A percentile compares a stretch with the other conserved stretches of the same genome.
Conservation (phyloP, 2,113 vertebrate genomes). For the Ptilorrhoa leucosticta region DNA sequence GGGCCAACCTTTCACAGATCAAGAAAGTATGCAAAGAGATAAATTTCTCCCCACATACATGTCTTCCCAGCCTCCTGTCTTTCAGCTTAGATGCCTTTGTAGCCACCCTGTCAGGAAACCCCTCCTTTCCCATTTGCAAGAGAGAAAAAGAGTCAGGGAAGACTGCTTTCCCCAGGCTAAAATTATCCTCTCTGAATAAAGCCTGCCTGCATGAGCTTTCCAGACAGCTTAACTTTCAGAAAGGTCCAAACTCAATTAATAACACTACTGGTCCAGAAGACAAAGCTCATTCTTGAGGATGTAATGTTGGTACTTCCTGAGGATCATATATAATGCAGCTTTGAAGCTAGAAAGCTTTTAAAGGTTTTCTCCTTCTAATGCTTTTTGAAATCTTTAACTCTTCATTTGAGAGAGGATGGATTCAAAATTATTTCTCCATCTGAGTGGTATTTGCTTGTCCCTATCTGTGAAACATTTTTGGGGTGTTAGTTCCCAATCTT, state of each 20-base stretch:
- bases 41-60: not conserved
- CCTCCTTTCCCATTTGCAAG: conserved; percentile 11
- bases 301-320: not conserved
- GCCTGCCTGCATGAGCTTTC: not conserved
- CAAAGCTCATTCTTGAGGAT: not conserved
- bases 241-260: not conserved
- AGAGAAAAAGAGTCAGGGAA: not conserved
- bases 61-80: not conserved
- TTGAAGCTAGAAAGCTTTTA: not conserved
- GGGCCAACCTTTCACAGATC: not conserved
- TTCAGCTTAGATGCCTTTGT: not conserved
- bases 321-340: not conserved
- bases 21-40: not conserved
- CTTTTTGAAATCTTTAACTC: not conserved
- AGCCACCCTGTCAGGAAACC: not conserved
- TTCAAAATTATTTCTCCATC: not conserved
- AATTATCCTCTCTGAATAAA: conserved; percentile 24
- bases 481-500: not conserved
- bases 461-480: not conserved
- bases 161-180: conserved; percentile 7
- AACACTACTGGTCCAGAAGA: not conserved
- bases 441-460: not conserved
- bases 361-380: not conserved
- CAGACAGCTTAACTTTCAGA: conserved; percentile 24
- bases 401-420: not conserved